Conservation (phyloP, 1,140 invertebrate species). For the Bombus ignitus region DNA sequence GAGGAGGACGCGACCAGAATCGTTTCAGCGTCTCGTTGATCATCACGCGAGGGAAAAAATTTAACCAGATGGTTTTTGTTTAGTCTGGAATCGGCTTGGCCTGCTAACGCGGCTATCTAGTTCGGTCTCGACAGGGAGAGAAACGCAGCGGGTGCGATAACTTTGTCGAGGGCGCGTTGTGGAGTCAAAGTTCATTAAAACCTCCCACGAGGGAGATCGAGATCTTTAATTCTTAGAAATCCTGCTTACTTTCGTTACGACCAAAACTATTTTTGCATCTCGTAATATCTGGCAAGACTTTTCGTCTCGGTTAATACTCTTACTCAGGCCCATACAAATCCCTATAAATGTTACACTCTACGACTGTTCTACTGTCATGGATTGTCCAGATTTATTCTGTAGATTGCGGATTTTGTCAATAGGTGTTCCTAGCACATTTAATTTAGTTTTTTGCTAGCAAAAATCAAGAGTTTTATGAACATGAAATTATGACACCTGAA, state of each 20-base stretch:
- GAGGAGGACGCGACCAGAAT: not conserved
- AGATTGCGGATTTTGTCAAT: too few species aligned
- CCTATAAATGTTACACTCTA: not conserved
- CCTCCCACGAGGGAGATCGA: conserved; percentile 10
- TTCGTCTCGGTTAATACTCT: not conserved
- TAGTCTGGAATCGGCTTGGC: conserved; percentile 61
- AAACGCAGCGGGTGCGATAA: conserved; percentile 33
- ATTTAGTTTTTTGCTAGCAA: too few species aligned
- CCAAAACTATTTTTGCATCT: not conserved
- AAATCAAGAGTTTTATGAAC: too few species aligned
- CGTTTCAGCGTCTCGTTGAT: conserved; percentile 33
- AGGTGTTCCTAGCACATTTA: too few species aligned
- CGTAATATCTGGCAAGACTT: not conserved
- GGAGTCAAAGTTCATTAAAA: conserved; percentile 29
- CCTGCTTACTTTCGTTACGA: not conserved
- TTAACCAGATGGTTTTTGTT: conserved; percentile 72
- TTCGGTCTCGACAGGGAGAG: not conserved
- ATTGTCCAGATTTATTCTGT: too few species aligned
- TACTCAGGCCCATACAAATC: not conserved
- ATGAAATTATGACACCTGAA: too few species aligned
- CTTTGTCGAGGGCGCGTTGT: conserved; percentile 9
- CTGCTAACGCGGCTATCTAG: conserved; percentile 41
- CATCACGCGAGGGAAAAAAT: conserved; percentile 50
- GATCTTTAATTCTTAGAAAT: not conserved
- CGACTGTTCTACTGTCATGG: too few species aligned